Evolutionary conservation across 2,797 vertebrate species (phyloP), one percentile per base, ranked within the genome.

Genomic region (Loris lydekkerianus): DNA sequence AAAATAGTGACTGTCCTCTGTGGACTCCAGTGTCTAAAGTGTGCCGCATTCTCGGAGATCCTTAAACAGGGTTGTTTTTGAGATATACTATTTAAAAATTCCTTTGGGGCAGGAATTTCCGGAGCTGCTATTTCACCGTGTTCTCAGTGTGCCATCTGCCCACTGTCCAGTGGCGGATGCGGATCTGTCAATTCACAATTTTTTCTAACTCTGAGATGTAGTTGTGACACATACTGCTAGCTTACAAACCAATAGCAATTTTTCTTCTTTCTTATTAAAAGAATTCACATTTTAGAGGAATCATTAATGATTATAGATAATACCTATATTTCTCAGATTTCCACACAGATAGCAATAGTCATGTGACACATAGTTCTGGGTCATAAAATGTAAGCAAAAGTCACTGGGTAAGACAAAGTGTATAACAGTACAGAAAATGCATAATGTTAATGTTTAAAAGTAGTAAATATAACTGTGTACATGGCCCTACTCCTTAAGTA

Each of bases 351-450:
- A 49, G 40, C 7, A 37, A 9, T 94, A 94, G 34, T 65, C 81
- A 96, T 1, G 10, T 43, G 56, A 91, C 18, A 93, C 37, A 63
- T 9, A 93, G 49, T 67, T 86, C 60, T 60, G 25, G 18, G 89
- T 81, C 78, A n/a, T 53, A 85, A 86, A 89, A 73, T 61, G 18
- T 34, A 87, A 96, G 67, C 29, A 82, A 37, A 93, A 77, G 7
- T 89, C 58, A 75, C 61, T 25, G 6, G 10, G 4, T 84, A 14
- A 21, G 7, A 20, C 4, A 65, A 75, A 86, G 2, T 61, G 15
- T 43, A 70, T 13, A 85, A 77, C 10, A 72, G 80, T 37, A 61
- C 23, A 80, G 23, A 93, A 94, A 93, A 75, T 20, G 2, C n/a
- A 81, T 67, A 70, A 65, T 58, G 25, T 61, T 60, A 73, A 60